phyloP scores from a whole-genome alignment of 2,888 invertebrate species.

The Lysandra bellargus region DNA sequence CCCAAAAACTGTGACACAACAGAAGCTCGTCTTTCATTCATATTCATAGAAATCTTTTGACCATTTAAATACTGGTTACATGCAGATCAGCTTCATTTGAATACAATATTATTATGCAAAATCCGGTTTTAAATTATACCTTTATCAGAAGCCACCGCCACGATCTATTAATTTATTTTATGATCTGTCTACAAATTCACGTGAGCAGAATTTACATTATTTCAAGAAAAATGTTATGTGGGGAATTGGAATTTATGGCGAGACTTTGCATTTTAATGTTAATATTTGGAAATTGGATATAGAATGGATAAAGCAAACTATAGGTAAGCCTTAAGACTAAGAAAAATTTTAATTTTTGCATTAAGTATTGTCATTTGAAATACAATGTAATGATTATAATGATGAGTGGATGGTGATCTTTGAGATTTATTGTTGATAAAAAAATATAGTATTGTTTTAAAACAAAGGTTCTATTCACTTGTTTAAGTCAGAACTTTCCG shows the following conservation, averaged over 20 bases:
- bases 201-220: background rate
- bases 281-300: too few species aligned
- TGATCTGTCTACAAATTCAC: background rate
- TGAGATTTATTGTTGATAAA: too few species aligned
- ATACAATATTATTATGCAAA: constrained; percentile 32
- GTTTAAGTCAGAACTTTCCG: too few species aligned
- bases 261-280: background rate
- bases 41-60: constrained; percentile 25
- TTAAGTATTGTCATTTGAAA: too few species aligned
- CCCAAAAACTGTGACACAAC: background rate
- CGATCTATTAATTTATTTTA: background rate
- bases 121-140: constrained; percentile 4
- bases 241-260: background rate
- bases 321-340: background rate
- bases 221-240: background rate
- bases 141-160: background rate
- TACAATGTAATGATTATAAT: too few species aligned
- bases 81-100: constrained; percentile 30
- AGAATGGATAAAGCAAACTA: background rate
- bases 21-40: background rate
- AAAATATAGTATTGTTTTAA: too few species aligned
- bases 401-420: too few species aligned
- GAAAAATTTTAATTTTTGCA: too few species aligned
- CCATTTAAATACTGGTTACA: constrained; percentile 30
- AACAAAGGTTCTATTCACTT: too few species aligned